A percentile compares a stretch with the other conserved stretches of the same genome.
phyloP scores from a whole-genome alignment of 1,140 invertebrate species.

The Teleopsis dalmanni region DNA sequence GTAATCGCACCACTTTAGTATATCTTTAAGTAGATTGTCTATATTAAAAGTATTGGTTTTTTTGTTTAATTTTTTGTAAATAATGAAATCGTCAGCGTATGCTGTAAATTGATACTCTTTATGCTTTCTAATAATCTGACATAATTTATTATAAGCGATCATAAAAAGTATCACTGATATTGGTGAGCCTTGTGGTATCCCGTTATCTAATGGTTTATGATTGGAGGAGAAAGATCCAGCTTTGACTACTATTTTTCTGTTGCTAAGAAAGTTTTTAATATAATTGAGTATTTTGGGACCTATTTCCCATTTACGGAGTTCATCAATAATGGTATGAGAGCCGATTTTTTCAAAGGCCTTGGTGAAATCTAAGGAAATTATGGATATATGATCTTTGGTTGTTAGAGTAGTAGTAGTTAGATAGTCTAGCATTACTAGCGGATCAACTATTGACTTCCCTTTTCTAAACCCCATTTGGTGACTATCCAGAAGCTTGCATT shows the following conservation, averaged over 20 bases:
- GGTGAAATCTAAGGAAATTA: constrained; percentile 12
- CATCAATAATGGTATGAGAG: too few relatives aligned
- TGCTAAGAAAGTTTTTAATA: constrained; percentile 10
- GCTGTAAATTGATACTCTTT: constrained; percentile 8
- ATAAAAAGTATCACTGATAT: constrained; percentile 13
- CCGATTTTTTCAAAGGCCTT: constrained; percentile 14
- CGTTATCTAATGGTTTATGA: constrained; percentile 5
- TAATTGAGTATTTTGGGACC: constrained; percentile 11
- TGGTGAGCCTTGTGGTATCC: constrained; percentile 15
- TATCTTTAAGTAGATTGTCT: constrained; percentile 8
- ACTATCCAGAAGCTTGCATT: constrained; percentile 11
- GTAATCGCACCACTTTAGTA: constrained; percentile 11
- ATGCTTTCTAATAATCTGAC: background rate
- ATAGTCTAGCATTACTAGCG: constrained; percentile 5
- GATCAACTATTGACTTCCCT: constrained; percentile 2
- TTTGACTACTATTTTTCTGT: constrained; percentile 11
- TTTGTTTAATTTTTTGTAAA: constrained; percentile 6
- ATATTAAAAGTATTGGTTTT: constrained; percentile 13
- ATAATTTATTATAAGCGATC: constrained; percentile 13
- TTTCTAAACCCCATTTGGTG: constrained; percentile 6
- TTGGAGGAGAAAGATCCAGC: background rate
- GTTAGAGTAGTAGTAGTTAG: background rate
- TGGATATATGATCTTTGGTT: too few relatives aligned
- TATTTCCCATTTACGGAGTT: constrained; percentile 12
- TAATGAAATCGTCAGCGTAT: constrained; percentile 15